Percentiles rank a stretch among this genome's conserved stretches.
Conservation (phyloP, 2,113 vertebrate species). For the Crypturellus undulatus region DNA sequence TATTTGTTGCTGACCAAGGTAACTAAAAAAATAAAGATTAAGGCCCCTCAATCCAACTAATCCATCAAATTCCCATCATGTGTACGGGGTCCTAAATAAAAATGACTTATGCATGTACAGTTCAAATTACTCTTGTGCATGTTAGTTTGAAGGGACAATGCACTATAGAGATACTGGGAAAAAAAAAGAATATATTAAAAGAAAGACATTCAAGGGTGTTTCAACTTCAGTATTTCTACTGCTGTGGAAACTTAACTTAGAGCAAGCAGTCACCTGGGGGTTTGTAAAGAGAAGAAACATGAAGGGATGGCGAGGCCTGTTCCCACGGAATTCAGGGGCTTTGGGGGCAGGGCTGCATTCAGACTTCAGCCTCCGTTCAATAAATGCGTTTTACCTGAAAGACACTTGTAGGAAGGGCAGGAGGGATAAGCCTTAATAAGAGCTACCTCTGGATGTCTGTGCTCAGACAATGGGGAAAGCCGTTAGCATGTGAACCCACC, state of each 20-base stretch:
- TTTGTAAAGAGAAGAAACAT: not conserved
- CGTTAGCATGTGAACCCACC: not conserved
- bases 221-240: not conserved
- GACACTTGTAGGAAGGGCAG: not conserved
- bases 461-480: not conserved
- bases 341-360: not conserved
- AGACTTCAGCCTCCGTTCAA: not conserved
- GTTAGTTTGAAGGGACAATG: not conserved
- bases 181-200: not conserved
- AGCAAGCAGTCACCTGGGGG: not conserved
- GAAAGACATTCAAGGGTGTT: not conserved
- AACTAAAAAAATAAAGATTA: not conserved
- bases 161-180: not conserved
- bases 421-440: not conserved
- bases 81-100: not conserved
- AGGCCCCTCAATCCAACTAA: not conserved
- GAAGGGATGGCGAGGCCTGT: not conserved
- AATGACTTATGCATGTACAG: accelerated
- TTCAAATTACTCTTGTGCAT: not conserved
- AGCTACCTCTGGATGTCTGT: not conserved
- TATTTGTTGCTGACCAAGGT: not conserved
- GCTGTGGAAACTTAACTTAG: not conserved
- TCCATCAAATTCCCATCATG: not conserved
- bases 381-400: not conserved
- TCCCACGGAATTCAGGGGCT: not conserved